Base-by-base conservation (phyloP, 2,797 vertebrate genomes). In the Enteromius thamalakanensis region DNA sequence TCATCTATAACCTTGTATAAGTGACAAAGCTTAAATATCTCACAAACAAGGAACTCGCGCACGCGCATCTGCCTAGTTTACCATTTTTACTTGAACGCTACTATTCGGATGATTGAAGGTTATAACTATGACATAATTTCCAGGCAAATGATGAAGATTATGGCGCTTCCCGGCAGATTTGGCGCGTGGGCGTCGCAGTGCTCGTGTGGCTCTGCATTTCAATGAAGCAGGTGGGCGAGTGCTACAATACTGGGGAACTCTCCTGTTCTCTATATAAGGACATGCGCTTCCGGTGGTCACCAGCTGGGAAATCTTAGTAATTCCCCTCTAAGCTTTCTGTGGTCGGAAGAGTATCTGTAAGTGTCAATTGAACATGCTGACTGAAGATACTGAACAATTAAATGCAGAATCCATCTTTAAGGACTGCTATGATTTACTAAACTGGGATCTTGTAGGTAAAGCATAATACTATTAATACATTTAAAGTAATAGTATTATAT, bases 231-330 rank as follows among this genome's bases (percentile, higher is more conserved):
- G 90, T 92, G 93, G 85, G 84, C 71, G 69, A 71, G 88, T 81
- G 83, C 86, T 87, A 84, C 79, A 79, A 23, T 40, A 75, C 23
- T 21, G 64, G 58, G 88, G 89, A 89, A 79, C 76, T 87, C 90
- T 92, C 91, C 81, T 86, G 75, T 74, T 69, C 72, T 77, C 93
- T 65, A 93, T 94, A 94, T 94, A 90, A 92, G 94, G 95, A 82
- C 72, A 88, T 5, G 14, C 23, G 76, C 58, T 92, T 92, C 91
- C 91, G 89, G 89, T 87, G 81, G 81, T 85, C 72, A 47, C 76
- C 34, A 77, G 51, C 37, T 86, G 29, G 17, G 40, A 12, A 32
- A 17, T 21, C n/a, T 40, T 29, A 40, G 12, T 12, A 64, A 40
- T 37, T 10, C 21, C 47, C 17, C 15, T 1, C 19, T 15, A 17